Conservation (phyloP, 2,888 invertebrate species). For the Geophilus truncorum region DNA sequence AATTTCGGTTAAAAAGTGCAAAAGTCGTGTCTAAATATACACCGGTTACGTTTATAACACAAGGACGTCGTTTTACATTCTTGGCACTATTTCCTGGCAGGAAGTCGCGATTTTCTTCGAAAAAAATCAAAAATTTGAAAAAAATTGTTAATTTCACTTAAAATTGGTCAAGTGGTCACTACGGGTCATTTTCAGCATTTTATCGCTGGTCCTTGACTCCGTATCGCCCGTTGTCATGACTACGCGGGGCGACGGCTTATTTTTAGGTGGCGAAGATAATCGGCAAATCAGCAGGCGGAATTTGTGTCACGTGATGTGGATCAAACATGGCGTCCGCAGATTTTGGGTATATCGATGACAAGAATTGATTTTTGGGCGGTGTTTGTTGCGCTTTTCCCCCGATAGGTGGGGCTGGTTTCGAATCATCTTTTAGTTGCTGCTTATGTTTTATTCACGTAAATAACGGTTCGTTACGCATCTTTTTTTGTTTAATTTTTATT, state of each 20-base stretch:
- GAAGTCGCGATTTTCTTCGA: background rate
- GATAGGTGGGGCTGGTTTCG: no score
- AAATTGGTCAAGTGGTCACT: background rate
- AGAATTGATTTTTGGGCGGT: no score
- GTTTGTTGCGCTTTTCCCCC: no score
- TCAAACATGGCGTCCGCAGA: no score
- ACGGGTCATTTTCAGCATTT: background rate
- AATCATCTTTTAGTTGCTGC: no score
- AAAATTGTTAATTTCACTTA: no score
- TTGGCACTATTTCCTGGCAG: background rate
- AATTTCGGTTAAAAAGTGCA: no score
- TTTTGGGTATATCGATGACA: no score
- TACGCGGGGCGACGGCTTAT: background rate
- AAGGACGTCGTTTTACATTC: background rate
- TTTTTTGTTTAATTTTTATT: no score
- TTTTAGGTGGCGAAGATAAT: background rate
- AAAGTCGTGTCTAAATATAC: background rate
- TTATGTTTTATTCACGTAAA: no score
- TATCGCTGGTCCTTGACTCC: background rate
- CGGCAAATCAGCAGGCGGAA: background rate
- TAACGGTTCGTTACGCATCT: no score
- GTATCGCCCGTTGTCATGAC: background rate
- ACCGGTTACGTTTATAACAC: background rate
- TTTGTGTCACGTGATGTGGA: background rate
- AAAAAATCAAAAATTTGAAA: background rate